phyloP scores from a whole-genome alignment of 2,113 vertebrate species.

The Saimiri boliviensis region DNA sequence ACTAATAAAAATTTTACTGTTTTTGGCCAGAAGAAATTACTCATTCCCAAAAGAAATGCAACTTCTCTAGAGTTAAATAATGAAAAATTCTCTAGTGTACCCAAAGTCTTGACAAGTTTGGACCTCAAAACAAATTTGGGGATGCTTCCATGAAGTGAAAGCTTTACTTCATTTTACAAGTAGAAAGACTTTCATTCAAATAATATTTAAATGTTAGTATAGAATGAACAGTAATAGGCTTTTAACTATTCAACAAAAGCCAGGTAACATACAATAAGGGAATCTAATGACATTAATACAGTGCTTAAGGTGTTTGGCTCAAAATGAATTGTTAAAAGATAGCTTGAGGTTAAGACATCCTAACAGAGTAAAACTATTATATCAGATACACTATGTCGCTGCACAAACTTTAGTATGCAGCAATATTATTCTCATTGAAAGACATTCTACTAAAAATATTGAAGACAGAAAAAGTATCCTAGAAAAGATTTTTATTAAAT shows the following conservation, averaged over 20 bases:
- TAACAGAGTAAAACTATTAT: not conserved
- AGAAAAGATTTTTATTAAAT: not conserved
- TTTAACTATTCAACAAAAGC: not conserved
- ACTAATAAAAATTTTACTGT: not conserved
- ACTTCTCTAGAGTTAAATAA: not conserved
- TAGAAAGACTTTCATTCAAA: not conserved
- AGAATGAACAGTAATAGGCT: not conserved
- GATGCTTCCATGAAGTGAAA: not conserved
- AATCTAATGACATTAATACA: not conserved
- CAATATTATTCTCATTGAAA: not conserved
- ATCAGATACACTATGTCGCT: not conserved
- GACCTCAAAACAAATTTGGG: not conserved
- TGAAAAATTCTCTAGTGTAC: not conserved
- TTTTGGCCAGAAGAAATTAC: not conserved
- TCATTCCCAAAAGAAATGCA: not conserved
- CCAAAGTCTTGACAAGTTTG: not conserved
- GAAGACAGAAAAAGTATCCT: not conserved
- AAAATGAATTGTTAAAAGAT: not conserved
- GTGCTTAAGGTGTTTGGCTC: not conserved
- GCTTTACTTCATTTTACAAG: not conserved
- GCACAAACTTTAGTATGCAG: not conserved
- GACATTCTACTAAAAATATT: not conserved
- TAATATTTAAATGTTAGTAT: constrained; percentile 2
- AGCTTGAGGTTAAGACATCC: not conserved
- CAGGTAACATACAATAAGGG: not conserved